Percentiles rank a stretch among this genome's conserved stretches.
These are phyloP conservation scores for Dasysyrphus tricinctus DNA, from an alignment of 2,888 invertebrate genomes.

Conservation along the genomic window DNA sequence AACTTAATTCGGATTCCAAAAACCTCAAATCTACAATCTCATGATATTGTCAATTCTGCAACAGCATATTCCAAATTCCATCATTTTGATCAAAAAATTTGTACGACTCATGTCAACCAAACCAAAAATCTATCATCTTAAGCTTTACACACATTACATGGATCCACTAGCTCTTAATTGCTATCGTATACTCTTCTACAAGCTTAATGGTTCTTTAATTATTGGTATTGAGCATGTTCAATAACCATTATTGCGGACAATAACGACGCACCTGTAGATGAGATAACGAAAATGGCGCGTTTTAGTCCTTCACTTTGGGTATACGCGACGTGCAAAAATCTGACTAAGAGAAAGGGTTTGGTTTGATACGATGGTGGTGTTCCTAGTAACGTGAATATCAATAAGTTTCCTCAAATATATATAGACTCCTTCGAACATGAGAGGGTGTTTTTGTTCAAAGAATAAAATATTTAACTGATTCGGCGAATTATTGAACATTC, in stretches of 20 bases:
- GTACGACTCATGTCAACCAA: background rate
- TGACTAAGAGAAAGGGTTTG: constrained; percentile 42
- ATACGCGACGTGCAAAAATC: constrained; percentile 42
- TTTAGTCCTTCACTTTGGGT: constrained; percentile 5
- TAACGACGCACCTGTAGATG: constrained; percentile 72
- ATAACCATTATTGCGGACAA: constrained; percentile 54
- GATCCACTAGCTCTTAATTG: constrained; percentile 60
- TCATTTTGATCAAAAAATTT: background rate
- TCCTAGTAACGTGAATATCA: constrained; percentile 6
- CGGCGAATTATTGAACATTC: constrained; percentile 6
- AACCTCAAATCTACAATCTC: too few species aligned
- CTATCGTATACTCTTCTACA: constrained; percentile 32
- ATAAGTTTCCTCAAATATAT: background rate
- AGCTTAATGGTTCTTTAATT: constrained; percentile 50
- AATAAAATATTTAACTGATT: constrained; percentile 47
- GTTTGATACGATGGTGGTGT: background rate
- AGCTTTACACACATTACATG: constrained; percentile 55
- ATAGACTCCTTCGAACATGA: too few species aligned
- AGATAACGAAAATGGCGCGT: constrained; percentile 29
- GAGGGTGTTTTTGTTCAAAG: constrained; percentile 1
- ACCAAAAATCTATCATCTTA: constrained; percentile 47
- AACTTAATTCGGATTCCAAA: too few species aligned
- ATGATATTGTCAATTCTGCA: too few species aligned
- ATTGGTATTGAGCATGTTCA: constrained; percentile 60
- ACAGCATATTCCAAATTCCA: too few species aligned